Evolutionary conservation across 1,140 invertebrate species (phyloP).

Genomic region (Babylonia areolata): DNA sequence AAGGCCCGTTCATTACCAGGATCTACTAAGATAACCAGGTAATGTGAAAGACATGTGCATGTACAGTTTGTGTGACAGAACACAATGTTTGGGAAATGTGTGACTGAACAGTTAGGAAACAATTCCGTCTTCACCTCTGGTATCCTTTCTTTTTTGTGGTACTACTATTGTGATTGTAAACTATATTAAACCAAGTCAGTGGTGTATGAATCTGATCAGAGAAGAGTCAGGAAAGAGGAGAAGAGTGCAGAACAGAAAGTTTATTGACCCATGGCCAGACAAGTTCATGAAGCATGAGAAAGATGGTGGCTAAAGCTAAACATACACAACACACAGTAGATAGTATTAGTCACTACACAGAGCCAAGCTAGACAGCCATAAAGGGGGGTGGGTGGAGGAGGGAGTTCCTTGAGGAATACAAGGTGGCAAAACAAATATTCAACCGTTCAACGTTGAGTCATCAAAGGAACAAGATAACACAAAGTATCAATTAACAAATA

Average conservation of each 20-base stretch:
- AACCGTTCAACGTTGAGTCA: neutral
- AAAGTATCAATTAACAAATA: neutral
- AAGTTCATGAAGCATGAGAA: conserved; percentile 40
- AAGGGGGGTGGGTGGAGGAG: neutral
- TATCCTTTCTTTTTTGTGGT: too few relatives aligned
- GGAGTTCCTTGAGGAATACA: neutral
- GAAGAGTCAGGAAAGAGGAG: conserved; percentile 32
- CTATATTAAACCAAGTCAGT: neutral
- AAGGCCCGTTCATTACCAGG: too few relatives aligned
- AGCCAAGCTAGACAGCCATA: conserved; percentile 28
- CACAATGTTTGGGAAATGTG: too few relatives aligned
- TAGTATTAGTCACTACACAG: conserved; percentile 29
- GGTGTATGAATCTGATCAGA: neutral
- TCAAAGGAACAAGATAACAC: neutral
- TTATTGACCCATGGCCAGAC: conserved; percentile 38
- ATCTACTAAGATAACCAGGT: too few relatives aligned
- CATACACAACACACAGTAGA: neutral
- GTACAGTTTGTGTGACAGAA: too few relatives aligned
- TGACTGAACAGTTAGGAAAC: too few relatives aligned
- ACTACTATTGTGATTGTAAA: too few relatives aligned
- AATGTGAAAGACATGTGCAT: too few relatives aligned
- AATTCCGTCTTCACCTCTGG: too few relatives aligned
- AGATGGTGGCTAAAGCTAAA: conserved; percentile 3
- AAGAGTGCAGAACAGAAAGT: conserved; percentile 33
- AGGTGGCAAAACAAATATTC: conserved; percentile 20